Evolutionary conservation across 92 coral and sea anemone species (phyloP), one percentile per base, ranked within the genome.

Genomic region (Actinostola sp.): DNA sequence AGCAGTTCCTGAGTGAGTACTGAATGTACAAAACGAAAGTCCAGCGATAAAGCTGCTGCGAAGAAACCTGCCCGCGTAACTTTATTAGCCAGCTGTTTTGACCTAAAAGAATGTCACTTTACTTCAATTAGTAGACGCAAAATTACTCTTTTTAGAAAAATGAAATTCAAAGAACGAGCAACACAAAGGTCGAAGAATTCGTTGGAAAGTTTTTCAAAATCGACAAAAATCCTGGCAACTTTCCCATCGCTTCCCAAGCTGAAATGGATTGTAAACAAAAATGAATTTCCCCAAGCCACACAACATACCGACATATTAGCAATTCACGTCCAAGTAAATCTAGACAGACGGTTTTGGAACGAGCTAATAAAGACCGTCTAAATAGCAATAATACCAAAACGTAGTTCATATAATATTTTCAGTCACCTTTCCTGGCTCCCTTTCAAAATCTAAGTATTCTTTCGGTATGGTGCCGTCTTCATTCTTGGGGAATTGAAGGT

Each of bases 401-500:
- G 27, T 10, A 7, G 59, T 7, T 14, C 23, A 46, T 46, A 16
- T 39, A 39, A 39, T 7, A 39, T 39, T 56, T 16, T 11, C 49
- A 20, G 8, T 21, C 77, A 95, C 99, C 92, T 95, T 95, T 14
- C 99, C 99, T 13, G 99, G 99, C 60, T 95, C 99, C 45, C 93
- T 84, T 48, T 95, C 97, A 57, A 95, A 95, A 63, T 95, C 97
- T 55, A 95, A 84, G 61, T 38, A 86, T 33, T 89, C 97, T 38
- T 84, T 88, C 4, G 91, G 83, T 39, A 91, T 83, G 61, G 76
- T 82, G 27, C 97, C 97, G 59, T 95, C 97, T 14, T 95, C 99
- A 17, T 84, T 91, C 77, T 95, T 95, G 24, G 97, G 97, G 61
- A 95, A 92, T 49, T 83, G 87, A 17, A 95, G 72, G 51, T 78